Percentiles rank a stretch among this genome's conserved stretches.
Evolutionary conservation across 2,113 vertebrate species (phyloP).

Genomic region (Copsychus sechellarum): DNA sequence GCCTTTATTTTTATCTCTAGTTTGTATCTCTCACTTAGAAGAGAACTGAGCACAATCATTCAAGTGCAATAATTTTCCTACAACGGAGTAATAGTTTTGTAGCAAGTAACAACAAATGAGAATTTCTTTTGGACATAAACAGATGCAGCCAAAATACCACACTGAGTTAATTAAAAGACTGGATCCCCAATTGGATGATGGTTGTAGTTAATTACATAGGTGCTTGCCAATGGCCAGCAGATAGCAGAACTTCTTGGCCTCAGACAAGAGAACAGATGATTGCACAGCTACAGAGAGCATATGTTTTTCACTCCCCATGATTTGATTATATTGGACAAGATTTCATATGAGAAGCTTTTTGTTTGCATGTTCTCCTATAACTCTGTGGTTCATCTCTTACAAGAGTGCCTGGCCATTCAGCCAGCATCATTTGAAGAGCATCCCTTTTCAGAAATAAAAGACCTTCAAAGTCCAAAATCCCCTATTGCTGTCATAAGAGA

Average conservation of each 20-base stretch:
- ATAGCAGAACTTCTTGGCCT: conserved; percentile 15
- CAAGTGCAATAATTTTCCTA: neutral
- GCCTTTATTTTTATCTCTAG: neutral
- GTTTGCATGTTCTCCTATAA: neutral
- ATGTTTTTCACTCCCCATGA: neutral
- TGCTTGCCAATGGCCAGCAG: neutral
- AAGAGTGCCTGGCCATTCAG: neutral
- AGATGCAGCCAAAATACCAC: neutral
- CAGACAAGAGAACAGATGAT: neutral
- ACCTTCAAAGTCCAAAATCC: neutral
- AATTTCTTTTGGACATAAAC: neutral
- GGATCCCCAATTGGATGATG: neutral
- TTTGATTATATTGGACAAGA: neutral
- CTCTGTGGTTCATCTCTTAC: neutral
- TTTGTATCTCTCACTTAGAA: neutral
- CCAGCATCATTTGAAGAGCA: neutral
- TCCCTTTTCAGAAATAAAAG: neutral
- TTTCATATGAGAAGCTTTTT: neutral
- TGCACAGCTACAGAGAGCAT: neutral
- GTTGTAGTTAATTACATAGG: neutral
- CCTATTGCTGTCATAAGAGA: neutral
- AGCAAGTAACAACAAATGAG: neutral
- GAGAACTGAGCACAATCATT: neutral
- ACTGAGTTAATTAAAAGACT: conserved; percentile 27
- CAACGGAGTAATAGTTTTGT: neutral